Conservation (phyloP, 2,888 invertebrate species). For the Apotomis turbidana region DNA sequence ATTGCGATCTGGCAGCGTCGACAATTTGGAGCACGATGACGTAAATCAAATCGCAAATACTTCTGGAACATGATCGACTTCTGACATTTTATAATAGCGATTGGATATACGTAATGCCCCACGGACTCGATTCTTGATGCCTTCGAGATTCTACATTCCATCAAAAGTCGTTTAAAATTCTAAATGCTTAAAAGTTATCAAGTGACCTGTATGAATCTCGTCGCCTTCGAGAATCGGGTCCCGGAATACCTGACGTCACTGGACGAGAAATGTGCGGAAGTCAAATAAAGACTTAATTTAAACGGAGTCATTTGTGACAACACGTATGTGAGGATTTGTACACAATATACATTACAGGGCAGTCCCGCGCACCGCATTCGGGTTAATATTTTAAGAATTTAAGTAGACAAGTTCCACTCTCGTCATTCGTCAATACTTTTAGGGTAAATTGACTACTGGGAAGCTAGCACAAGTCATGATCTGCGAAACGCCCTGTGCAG, state of each 20-base stretch:
- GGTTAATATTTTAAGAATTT: constrained; percentile 3
- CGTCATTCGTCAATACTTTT: constrained; percentile 6
- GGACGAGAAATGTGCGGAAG: constrained; percentile 26
- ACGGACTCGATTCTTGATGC: constrained; percentile 6
- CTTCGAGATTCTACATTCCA: constrained; percentile 7
- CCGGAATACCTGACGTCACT: constrained; percentile 13
- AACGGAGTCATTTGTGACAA: constrained; percentile 29
- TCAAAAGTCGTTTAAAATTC: not conserved
- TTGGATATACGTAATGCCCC: not conserved
- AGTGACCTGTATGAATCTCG: not conserved
- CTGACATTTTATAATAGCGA: not conserved
- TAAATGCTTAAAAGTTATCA: not conserved
- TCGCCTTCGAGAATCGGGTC: constrained; percentile 4
- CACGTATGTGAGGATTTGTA: constrained; percentile 32
- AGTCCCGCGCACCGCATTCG: constrained; percentile 5
- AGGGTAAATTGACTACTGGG: not conserved
- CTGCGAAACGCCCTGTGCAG: not conserved
- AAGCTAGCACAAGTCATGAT: not conserved
- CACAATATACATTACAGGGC: constrained; percentile 29
- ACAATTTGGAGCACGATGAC: constrained; percentile 2
- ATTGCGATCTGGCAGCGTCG: constrained; percentile 18
- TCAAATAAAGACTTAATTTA: constrained; percentile 20
- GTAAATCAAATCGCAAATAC: constrained; percentile 16
- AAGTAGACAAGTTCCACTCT: not conserved
- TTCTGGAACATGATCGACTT: too few species aligned